phyloP scores from a whole-genome alignment of 2,797 vertebrate genomes.

The Parambassis ranga region DNA sequence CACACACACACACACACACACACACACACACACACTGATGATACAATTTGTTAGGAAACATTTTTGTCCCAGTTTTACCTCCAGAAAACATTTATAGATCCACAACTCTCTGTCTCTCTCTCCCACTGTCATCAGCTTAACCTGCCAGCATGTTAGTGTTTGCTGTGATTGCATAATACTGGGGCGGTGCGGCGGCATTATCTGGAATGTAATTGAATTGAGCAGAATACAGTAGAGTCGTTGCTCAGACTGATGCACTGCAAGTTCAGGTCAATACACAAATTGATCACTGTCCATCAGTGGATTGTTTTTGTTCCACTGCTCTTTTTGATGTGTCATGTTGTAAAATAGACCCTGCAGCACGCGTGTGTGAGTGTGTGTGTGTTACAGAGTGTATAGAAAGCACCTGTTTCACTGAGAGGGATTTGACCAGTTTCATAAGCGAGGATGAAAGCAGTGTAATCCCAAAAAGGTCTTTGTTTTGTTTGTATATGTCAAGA shows the following conservation, averaged over 20 bases:
- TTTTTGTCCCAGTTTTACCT: slow-evolving; percentile 58
- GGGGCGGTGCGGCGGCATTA: slow-evolving; percentile 14
- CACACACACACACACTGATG: slow-evolving; percentile 4
- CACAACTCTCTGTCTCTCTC: slow-evolving; percentile 24
- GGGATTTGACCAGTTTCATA: slow-evolving; percentile 59
- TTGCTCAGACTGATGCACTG: not conserved
- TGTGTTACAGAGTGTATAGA: not conserved
- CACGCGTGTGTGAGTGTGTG: not conserved
- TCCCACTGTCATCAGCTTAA: slow-evolving; percentile 61
- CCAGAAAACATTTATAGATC: slow-evolving; percentile 40
- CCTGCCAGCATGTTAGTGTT: slow-evolving; percentile 30
- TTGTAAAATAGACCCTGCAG: not conserved
- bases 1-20: slow-evolving; percentile 26
- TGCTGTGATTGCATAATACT: slow-evolving; percentile 32
- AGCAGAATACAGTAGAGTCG: slow-evolving; percentile 15
- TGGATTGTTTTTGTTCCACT: not conserved
- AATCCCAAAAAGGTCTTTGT: slow-evolving; percentile 38
- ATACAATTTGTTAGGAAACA: slow-evolving; percentile 43
- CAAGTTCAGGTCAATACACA: not conserved
- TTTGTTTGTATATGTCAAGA: not conserved
- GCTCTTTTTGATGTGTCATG: not conserved
- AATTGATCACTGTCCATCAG: not conserved
- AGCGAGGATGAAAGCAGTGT: slow-evolving; percentile 41
- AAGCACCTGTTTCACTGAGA: slow-evolving; percentile 28
- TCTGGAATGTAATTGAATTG: slow-evolving; percentile 40